Percentiles rank a stretch among this genome's conserved stretches.
phyloP scores from a whole-genome alignment of 2,888 invertebrate genomes.

The Acronicta psi region DNA sequence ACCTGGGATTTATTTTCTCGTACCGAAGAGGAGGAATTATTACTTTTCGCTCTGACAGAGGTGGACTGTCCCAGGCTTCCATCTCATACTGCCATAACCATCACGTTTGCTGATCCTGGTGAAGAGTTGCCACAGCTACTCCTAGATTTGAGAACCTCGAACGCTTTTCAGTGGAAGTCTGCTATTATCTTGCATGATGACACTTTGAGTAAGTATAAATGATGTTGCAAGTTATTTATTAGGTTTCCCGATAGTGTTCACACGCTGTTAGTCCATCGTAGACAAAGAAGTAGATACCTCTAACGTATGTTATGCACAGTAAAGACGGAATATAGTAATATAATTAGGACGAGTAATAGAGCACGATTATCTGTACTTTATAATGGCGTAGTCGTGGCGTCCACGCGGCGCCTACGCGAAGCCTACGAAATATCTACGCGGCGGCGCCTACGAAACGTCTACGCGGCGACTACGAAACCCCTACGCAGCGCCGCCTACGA shows the following conservation, averaged over 20 bases:
- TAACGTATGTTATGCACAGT: no score
- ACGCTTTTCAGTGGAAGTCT: constrained; percentile 92
- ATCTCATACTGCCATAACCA: constrained; percentile 90
- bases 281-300: no score
- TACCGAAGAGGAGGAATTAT: constrained; percentile 90
- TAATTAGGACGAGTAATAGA: no score
- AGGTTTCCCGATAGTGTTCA: no score
- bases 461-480: not conserved
- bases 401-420: not conserved
- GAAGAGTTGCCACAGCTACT: constrained; percentile 94
- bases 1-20: constrained; percentile 92
- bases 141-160: constrained; percentile 91
- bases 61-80: constrained; percentile 94
- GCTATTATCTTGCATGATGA: constrained; percentile 92
- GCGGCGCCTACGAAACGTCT: not conserved
- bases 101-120: constrained; percentile 91
- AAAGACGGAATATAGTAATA: no score
- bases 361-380: no score
- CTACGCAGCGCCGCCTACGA: not conserved
- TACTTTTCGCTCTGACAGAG: constrained; percentile 93
- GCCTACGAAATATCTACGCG: not conserved
- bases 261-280: no score
- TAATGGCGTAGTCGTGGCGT: no score
- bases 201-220: constrained; percentile 89
- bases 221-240: no score